A percentile compares a stretch with the other conserved stretches of the same genome.
These are phyloP conservation scores for fruit fly (Drosophila melanogaster) DNA, from an alignment of 1,140 invertebrate species.

Conservation along the genomic window DNA sequence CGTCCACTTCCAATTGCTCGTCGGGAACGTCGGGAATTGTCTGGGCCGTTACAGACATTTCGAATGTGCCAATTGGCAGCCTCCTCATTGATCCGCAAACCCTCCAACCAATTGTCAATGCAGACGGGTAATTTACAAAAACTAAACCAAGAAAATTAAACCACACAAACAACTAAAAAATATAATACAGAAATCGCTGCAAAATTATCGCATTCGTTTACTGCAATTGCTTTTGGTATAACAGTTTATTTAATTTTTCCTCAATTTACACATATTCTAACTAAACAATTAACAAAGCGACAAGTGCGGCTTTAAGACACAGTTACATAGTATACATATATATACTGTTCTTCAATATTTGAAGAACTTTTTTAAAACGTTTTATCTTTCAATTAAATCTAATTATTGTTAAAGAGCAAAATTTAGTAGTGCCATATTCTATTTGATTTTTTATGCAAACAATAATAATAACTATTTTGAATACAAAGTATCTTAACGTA, in stretches of 20 bases:
- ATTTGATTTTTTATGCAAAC: not conserved
- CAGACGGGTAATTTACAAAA: constrained; percentile 87
- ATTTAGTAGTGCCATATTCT: constrained; percentile 9
- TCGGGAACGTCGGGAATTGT: constrained; percentile 86
- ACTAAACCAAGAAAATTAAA: constrained; percentile 61
- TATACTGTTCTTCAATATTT: constrained; percentile 9
- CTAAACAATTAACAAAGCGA: constrained; percentile 14
- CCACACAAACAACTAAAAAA: constrained; percentile 53
- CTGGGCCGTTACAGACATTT: constrained; percentile 94
- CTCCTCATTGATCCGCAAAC: constrained; percentile 94
- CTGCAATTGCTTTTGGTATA: constrained; percentile 34
- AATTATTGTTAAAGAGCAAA: not conserved
- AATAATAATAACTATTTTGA: not conserved
- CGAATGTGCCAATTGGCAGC: constrained; percentile 92
- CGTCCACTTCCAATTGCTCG: constrained; percentile 31
- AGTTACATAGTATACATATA: constrained; percentile 3
- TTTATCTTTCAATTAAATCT: constrained; percentile 9
- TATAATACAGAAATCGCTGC: constrained; percentile 46
- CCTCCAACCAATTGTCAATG: constrained; percentile 88
- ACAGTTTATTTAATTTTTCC: constrained; percentile 21
- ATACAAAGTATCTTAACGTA: not conserved
- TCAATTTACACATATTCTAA: constrained; percentile 19
- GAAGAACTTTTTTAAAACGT: constrained; percentile 1
- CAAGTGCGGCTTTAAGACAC: constrained; percentile 17
- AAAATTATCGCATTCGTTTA: constrained; percentile 46